phyloP scores from a whole-genome alignment of 2,888 invertebrate genomes.

The Helleia helle region DNA sequence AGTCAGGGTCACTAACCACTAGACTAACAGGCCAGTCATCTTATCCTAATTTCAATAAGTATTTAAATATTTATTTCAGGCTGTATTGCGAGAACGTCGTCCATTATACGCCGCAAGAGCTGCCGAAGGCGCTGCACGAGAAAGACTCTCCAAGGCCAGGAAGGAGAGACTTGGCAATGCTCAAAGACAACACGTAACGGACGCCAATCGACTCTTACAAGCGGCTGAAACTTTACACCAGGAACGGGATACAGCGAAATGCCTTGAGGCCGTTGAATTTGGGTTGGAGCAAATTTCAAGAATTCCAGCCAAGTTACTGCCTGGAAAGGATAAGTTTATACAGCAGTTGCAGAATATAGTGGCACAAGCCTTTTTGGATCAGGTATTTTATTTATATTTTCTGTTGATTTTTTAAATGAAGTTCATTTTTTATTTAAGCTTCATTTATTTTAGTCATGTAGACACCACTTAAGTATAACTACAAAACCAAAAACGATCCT shows the following conservation, averaged over 20 bases:
- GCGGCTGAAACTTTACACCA: constrained; percentile 34
- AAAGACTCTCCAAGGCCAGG: constrained; percentile 39
- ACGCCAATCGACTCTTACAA: constrained; percentile 45
- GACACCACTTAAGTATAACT: too few relatives aligned
- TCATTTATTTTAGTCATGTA: too few relatives aligned
- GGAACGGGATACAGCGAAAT: constrained; percentile 45
- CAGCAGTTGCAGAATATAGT: constrained; percentile 48
- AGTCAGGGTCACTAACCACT: too few relatives aligned
- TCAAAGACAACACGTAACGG: constrained; percentile 43
- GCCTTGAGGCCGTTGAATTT: constrained; percentile 53
- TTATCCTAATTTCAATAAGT: too few relatives aligned
- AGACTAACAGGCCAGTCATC: too few relatives aligned
- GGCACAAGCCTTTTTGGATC: constrained; percentile 51
- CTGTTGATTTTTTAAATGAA: neutral
- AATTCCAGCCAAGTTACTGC: constrained; percentile 42
- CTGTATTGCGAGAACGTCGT: constrained; percentile 48
- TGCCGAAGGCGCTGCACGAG: constrained; percentile 39
- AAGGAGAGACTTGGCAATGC: constrained; percentile 42
- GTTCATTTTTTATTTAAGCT: too few relatives aligned
- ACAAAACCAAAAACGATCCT: too few relatives aligned
- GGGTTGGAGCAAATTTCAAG: constrained; percentile 55
- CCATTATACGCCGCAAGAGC: constrained; percentile 56
- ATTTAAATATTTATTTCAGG: constrained; percentile 34
- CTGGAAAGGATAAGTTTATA: constrained; percentile 51
- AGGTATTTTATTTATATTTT: constrained; percentile 35